Percentiles rank a stretch among this genome's conserved stretches.
Evolutionary conservation across 1,140 invertebrate genomes (phyloP).

Genomic region (Nasonia longicornis): DNA sequence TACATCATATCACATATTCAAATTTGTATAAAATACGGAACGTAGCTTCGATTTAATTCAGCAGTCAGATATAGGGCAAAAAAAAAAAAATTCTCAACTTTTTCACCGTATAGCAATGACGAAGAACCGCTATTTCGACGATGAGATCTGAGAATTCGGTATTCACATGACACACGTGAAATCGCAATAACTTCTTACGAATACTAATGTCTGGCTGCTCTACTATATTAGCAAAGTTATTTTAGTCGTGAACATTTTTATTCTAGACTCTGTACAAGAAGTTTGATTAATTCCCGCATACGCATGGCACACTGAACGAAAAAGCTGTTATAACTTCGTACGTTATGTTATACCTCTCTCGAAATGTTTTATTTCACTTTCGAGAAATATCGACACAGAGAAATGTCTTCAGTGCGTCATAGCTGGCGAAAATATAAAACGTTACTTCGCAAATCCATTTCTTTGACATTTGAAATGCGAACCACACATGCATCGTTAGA

Average conservation of each 20-base stretch:
- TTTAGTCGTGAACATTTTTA: neutral
- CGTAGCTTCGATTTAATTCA: neutral
- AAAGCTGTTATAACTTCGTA: neutral
- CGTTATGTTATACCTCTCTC: too few species aligned
- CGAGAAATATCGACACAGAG: neutral
- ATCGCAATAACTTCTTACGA: neutral
- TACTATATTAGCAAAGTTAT: neutral
- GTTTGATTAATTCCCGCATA: neutral
- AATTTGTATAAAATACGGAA: neutral
- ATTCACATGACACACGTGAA: neutral
- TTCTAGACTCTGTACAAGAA: neutral
- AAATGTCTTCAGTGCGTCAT: neutral
- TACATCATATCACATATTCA: neutral
- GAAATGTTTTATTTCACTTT: neutral
- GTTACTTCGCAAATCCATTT: slow-evolving; percentile 39
- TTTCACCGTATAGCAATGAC: too few species aligned
- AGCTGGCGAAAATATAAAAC: neutral
- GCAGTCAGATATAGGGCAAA: neutral
- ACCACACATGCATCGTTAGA: neutral
- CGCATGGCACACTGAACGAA: neutral
- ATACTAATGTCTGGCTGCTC: neutral
- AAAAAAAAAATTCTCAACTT: neutral
- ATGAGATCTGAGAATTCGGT: neutral
- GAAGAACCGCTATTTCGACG: neutral
- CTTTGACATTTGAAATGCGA: slow-evolving; percentile 24